Evolutionary conservation across 2,888 invertebrate species (phyloP).

Genomic region (Liposcelis brunnea): DNA sequence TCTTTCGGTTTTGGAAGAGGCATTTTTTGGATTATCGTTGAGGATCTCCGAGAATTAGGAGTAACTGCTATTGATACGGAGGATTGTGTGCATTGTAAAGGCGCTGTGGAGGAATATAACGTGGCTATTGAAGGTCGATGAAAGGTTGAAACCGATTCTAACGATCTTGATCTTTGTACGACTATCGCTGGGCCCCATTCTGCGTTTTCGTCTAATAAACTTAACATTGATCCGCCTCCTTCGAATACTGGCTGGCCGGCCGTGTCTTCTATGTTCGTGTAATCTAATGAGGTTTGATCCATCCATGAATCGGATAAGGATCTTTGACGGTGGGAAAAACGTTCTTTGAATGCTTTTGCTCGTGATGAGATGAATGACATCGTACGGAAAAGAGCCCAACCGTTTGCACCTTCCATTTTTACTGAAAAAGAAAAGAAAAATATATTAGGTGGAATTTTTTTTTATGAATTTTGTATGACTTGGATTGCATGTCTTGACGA

Average conservation of each 20-base stretch:
- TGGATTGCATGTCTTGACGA: too few species aligned
- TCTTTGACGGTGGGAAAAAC: slow-evolving; percentile 15
- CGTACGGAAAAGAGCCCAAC: slow-evolving; percentile 12
- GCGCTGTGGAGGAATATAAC: not conserved
- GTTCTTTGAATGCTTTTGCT: slow-evolving; percentile 15
- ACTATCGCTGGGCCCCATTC: slow-evolving; percentile 4
- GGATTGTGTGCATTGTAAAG: not conserved
- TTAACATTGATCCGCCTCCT: slow-evolving; percentile 15
- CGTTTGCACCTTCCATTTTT: slow-evolving; percentile 14
- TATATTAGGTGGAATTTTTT: too few species aligned
- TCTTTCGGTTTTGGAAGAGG: too few species aligned
- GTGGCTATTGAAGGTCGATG: slow-evolving; percentile 10
- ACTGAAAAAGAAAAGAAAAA: not conserved
- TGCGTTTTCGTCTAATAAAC: slow-evolving; percentile 13
- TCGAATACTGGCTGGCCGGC: slow-evolving; percentile 12
- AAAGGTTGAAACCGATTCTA: slow-evolving; percentile 13
- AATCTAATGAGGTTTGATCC: slow-evolving; percentile 5
- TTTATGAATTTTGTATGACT: too few species aligned
- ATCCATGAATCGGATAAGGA: slow-evolving; percentile 16
- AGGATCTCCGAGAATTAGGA: not conserved
- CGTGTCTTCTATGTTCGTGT: slow-evolving; percentile 13
- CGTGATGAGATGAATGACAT: slow-evolving; percentile 16
- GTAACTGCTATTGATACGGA: not conserved
- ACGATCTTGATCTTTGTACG: slow-evolving; percentile 15
- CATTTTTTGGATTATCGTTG: not conserved